Conservation (phyloP, 2,797 vertebrate species). For the Halcyon leucocephala region DNA sequence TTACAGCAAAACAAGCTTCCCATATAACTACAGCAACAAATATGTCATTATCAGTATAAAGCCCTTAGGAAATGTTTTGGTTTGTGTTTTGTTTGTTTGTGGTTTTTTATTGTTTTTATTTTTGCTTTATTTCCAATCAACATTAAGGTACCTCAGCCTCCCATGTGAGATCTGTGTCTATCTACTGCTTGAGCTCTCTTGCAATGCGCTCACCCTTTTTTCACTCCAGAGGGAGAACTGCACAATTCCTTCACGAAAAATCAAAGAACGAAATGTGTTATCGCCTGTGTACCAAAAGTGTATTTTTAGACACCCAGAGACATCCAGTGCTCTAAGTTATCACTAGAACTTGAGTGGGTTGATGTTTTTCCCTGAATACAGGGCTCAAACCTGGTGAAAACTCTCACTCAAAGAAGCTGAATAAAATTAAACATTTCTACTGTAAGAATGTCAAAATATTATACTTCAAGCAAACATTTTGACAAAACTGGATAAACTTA, state of each 20-base stretch:
- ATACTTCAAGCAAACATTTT: not conserved
- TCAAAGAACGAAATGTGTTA: not conserved
- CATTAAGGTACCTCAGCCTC: not conserved
- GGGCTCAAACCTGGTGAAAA: not conserved
- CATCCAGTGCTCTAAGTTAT: not conserved
- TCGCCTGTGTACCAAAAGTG: rapidly evolving
- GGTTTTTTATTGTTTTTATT: too few species aligned
- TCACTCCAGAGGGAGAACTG: not conserved
- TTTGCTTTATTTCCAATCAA: not conserved
- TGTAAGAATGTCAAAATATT: not conserved
- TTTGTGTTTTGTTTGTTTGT: too few species aligned
- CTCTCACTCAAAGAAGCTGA: not conserved
- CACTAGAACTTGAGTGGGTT: not conserved
- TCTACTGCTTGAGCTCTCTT: not conserved
- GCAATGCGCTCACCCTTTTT: not conserved
- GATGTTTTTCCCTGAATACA: not conserved
- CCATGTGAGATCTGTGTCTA: not conserved
- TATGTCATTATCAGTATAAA: not conserved
- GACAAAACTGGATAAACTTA: not conserved
- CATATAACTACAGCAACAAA: not conserved
- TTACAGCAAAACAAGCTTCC: not conserved
- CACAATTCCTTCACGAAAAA: not conserved
- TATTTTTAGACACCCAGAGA: not conserved
- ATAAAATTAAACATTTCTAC: not conserved
- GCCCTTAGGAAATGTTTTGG: not conserved